These are phyloP conservation scores for Eupeodes corollae DNA, from an alignment of 1,140 invertebrate species.

Conservation along the genomic window DNA sequence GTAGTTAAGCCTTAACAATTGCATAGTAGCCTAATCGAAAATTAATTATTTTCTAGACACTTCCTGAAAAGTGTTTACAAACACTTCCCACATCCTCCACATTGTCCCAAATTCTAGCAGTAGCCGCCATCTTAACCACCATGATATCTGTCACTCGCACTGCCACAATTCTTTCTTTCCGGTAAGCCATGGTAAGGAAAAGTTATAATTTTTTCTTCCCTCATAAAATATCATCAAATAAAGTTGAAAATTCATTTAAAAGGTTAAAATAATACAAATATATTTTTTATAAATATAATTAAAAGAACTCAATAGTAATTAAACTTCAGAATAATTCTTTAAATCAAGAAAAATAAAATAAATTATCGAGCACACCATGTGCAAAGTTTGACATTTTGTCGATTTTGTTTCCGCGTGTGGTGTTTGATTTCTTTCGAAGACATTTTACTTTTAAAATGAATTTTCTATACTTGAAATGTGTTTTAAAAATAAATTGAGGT, in stretches of 20 bases:
- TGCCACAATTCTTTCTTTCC: conserved; percentile 14
- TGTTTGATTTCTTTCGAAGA: background rate
- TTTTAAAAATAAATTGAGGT: background rate
- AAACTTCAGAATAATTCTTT: too few relatives aligned
- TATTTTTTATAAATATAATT: background rate
- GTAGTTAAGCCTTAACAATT: too few relatives aligned
- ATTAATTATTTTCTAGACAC: too few relatives aligned
- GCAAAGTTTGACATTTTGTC: conserved; percentile 1
- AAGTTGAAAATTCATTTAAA: conserved; percentile 4
- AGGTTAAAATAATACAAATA: conserved; percentile 1
- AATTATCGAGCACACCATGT: background rate
- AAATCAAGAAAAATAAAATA: background rate
- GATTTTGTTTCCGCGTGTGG: background rate
- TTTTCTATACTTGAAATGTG: background rate
- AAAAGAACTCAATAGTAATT: too few relatives aligned
- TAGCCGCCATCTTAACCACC: background rate
- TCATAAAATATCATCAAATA: background rate
- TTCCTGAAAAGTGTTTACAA: background rate
- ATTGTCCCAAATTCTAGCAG: background rate
- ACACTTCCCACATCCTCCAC: background rate
- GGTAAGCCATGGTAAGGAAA: conserved; percentile 12
- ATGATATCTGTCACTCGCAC: background rate
- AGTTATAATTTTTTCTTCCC: conserved; percentile 4
- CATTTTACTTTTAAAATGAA: background rate
- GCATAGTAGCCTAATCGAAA: too few relatives aligned